Evolutionary conservation across 1,140 invertebrate genomes (phyloP), one percentile per base, ranked within the genome.

Genomic region (Palaemon carinicauda): DNA sequence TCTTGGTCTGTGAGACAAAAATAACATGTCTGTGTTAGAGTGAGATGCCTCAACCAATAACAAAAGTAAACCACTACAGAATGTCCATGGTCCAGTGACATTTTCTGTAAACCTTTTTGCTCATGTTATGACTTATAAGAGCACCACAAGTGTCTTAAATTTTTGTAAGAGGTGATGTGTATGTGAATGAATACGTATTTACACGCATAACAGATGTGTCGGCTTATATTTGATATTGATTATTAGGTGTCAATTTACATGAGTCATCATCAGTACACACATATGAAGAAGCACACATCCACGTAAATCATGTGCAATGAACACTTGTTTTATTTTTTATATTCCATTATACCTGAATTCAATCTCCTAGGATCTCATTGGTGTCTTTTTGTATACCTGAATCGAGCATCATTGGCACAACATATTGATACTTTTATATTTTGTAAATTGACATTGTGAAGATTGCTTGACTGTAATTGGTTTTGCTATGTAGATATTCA

Each of bases 91-190:
- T 75, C 73, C 73, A 75, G 73, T 50, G 24, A 21, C 51, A 50
- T 75, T 75, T 75, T 75, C 19, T 75, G 51, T 75, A 21, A n/a
- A 73, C 73, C 73, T 50, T 75, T n/a, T 50, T 75, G 73, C 73
- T 75, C 73, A 75, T 50, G 41, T 75, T 75, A 50, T 33, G 41
- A 41, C 41, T 75, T 50, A 75, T 33, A 75, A 33, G 51, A 75
- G 51, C 51, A 51, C 73, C 73, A 75, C 33, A 75, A 50, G 73
- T 75, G 73, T 50, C 73, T 75, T 75, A 51, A 50, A 75, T 75
- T 75, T 75, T 41, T 41, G 41, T 41, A 41, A 41, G 41, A 41
- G 41, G 41, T 41, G 41, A 9, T 9, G 12, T 41, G 41, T 41
- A 41, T 41, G 41, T 41, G 33, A 50, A 75, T 75, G 31, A 73